Conservation (phyloP, 2,113 vertebrate genomes). For the Apeltes quadracus region DNA sequence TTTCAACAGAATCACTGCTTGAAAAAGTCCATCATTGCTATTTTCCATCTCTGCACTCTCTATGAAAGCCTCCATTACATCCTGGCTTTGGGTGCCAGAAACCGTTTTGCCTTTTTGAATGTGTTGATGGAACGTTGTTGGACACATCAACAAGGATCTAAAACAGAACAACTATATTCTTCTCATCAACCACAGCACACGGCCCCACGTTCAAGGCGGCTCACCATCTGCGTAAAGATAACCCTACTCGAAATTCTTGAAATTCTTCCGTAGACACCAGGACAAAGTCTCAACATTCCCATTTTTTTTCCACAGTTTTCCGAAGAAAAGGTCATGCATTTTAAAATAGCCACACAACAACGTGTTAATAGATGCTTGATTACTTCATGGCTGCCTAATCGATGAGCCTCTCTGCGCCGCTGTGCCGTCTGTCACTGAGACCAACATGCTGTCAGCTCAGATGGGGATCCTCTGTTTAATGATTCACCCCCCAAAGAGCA, state of each 20-base stretch:
- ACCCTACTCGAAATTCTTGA: background rate
- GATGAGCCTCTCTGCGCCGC: slow-evolving; percentile 34
- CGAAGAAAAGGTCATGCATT: background rate
- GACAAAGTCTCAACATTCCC: background rate
- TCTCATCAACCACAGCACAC: background rate
- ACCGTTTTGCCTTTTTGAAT: too few species aligned
- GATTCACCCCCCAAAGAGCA: slow-evolving; percentile 45
- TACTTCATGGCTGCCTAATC: slow-evolving; percentile 36
- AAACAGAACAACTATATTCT: background rate
- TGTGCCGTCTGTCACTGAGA: slow-evolving; percentile 8
- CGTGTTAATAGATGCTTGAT: slow-evolving; percentile 3
- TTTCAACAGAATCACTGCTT: too few species aligned
- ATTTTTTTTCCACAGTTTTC: background rate
- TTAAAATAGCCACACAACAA: background rate
- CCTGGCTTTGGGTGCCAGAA: too few species aligned
- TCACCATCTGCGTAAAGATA: slow-evolving; percentile 6
- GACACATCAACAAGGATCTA: too few species aligned
- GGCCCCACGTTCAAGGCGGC: background rate
- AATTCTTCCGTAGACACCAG: slow-evolving; percentile 12
- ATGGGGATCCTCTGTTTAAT: slow-evolving; percentile 46
- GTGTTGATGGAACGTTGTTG: too few species aligned
- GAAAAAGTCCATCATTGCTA: too few species aligned
- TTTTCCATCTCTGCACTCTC: too few species aligned
- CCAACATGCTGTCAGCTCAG: slow-evolving; percentile 23
- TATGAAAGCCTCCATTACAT: too few species aligned